These are phyloP conservation scores for Drosophila paramelanica DNA, from an alignment of 2,888 invertebrate species.

Conservation along the genomic window DNA sequence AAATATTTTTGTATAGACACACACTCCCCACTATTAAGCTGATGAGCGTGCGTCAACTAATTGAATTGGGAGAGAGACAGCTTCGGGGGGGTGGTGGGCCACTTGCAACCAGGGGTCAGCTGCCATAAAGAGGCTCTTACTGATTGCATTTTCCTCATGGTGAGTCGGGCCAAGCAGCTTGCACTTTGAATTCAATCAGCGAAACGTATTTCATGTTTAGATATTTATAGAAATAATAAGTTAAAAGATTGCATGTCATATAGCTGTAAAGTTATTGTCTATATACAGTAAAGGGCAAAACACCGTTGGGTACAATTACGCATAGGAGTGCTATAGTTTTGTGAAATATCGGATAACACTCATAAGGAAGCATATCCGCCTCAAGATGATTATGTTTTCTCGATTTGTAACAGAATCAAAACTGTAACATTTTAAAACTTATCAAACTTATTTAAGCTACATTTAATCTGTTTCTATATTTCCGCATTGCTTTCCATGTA, in stretches of 20 bases:
- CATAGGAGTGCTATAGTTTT: too few relatives aligned
- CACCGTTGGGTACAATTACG: too few relatives aligned
- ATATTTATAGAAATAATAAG: slow-evolving; percentile 21
- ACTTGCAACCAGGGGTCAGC: slow-evolving; percentile 31
- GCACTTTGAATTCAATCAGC: slow-evolving; percentile 18
- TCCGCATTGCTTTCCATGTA: too few relatives aligned
- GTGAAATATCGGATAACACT: too few relatives aligned
- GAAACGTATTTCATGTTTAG: not conserved
- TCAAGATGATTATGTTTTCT: too few relatives aligned
- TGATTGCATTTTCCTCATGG: slow-evolving; percentile 37
- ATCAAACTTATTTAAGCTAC: too few relatives aligned
- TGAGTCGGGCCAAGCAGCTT: not conserved
- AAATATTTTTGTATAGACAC: not conserved
- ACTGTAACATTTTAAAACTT: too few relatives aligned
- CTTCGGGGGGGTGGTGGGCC: not conserved
- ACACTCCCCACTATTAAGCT: not conserved
- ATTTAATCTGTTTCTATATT: too few relatives aligned
- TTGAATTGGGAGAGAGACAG: not conserved
- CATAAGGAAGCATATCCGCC: too few relatives aligned
- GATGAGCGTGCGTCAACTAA: not conserved
- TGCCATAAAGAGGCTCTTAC: slow-evolving; percentile 23
- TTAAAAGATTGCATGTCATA: not conserved
- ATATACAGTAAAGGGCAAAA: not conserved
- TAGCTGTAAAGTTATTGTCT: not conserved
- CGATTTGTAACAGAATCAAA: too few relatives aligned